Evolutionary conservation across 2,113 vertebrate species (phyloP).

Genomic region (Burhinus oedicnemus): DNA sequence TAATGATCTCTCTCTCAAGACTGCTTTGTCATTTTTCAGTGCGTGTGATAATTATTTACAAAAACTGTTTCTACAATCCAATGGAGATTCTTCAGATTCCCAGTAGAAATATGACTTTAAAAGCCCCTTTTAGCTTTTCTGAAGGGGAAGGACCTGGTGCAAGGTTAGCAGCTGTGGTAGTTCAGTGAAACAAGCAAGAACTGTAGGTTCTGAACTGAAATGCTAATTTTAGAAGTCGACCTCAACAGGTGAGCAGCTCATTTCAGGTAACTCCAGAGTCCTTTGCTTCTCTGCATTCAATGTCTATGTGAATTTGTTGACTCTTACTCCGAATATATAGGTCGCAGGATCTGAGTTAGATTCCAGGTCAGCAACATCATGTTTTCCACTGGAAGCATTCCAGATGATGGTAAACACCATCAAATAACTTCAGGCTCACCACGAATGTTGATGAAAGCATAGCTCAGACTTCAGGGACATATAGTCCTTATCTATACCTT

Average conservation of each 20-base stretch:
- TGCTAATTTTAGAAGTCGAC: background rate
- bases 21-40: background rate
- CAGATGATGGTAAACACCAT: conserved; percentile 45
- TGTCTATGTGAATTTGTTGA: conserved; percentile 4
- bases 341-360: background rate
- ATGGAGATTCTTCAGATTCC: background rate
- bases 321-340: background rate
- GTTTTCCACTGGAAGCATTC: conserved; percentile 46
- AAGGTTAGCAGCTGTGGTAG: background rate
- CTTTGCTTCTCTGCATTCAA: conserved; percentile 30
- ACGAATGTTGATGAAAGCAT: background rate
- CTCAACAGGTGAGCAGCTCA: conserved; percentile 23
- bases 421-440: background rate
- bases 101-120: background rate
- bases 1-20: background rate
- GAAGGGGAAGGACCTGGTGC: background rate
- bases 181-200: background rate
- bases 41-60: background rate
- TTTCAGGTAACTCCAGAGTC: conserved; percentile 20
- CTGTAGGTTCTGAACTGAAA: background rate
- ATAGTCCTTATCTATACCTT: too few species aligned
- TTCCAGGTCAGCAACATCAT: conserved; percentile 52
- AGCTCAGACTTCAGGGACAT: background rate
- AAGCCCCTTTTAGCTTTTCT: background rate
- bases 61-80: background rate